Conservation (phyloP, 2,113 vertebrate genomes). For the Phaethornis superciliosus region DNA sequence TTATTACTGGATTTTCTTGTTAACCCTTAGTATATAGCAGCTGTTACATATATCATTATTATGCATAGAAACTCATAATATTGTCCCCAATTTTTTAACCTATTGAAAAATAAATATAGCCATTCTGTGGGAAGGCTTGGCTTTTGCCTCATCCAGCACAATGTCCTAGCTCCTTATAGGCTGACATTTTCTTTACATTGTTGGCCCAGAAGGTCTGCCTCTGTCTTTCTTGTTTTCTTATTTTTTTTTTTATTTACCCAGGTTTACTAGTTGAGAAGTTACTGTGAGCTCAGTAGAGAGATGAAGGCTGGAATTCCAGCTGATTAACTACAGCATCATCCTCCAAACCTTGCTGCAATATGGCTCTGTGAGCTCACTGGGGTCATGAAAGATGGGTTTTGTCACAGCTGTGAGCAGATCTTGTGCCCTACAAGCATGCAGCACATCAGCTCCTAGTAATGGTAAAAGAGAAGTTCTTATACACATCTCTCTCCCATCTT, state of each 20-base stretch:
- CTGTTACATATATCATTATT: neutral
- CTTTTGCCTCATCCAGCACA: neutral
- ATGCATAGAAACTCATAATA: neutral
- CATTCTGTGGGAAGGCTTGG: neutral
- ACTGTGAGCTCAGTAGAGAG: neutral
- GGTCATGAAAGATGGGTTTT: neutral
- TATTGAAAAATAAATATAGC: neutral
- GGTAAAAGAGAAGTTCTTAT: neutral
- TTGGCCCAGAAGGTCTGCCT: neutral
- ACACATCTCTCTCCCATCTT: neutral
- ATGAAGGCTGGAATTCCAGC: neutral
- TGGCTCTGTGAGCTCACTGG: neutral
- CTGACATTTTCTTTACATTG: neutral
- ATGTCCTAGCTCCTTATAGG: neutral
- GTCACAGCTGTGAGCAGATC: neutral
- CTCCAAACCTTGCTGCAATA: accelerated
- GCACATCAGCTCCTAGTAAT: neutral
- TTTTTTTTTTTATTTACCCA: neutral
- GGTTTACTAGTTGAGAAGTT: neutral
- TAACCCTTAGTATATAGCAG: neutral
- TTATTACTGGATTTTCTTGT: neutral
- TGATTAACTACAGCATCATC: neutral
- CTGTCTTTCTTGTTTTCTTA: neutral
- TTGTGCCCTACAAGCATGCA: neutral
- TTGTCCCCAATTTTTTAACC: neutral